Percentiles rank a stretch among this genome's conserved stretches.
These are phyloP conservation scores for Bettongia penicillata DNA, from an alignment of 2,113 vertebrate genomes.

Conservation along the genomic window DNA sequence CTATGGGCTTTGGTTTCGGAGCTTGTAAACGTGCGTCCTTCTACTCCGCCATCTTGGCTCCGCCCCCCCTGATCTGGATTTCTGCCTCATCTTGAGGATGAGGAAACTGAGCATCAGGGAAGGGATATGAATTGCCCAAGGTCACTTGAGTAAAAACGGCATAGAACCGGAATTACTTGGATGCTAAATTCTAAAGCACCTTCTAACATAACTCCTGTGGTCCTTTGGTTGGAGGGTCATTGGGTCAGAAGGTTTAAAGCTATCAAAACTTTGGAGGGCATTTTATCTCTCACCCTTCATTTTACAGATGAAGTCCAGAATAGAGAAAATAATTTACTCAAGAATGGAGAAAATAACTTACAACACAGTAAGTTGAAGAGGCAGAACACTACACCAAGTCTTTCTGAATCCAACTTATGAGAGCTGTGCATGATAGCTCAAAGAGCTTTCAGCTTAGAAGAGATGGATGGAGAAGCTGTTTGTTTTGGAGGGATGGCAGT, in stretches of 20 bases:
- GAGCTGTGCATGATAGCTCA: background rate
- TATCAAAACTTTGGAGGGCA: background rate
- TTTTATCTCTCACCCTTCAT: background rate
- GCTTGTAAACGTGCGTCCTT: no score
- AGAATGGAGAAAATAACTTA: background rate
- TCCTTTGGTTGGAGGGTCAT: background rate
- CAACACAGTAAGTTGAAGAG: background rate
- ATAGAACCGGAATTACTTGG: background rate
- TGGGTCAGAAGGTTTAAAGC: background rate
- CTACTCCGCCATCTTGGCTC: no score
- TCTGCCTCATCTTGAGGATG: background rate
- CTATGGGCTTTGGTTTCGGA: no score
- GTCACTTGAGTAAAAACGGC: background rate
- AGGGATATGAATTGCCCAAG: background rate
- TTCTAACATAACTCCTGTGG: background rate
- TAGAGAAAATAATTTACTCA: background rate
- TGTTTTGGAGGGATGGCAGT: background rate
- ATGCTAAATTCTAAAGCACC: background rate
- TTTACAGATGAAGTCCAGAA: background rate
- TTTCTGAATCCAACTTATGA: background rate
- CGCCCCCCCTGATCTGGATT: background rate
- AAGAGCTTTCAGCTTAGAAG: background rate
- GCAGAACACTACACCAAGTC: background rate
- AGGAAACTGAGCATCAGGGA: background rate
- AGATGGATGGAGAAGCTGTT: background rate